phyloP scores from a whole-genome alignment of 2,888 invertebrate genomes.

The Mythimna pallens region DNA sequence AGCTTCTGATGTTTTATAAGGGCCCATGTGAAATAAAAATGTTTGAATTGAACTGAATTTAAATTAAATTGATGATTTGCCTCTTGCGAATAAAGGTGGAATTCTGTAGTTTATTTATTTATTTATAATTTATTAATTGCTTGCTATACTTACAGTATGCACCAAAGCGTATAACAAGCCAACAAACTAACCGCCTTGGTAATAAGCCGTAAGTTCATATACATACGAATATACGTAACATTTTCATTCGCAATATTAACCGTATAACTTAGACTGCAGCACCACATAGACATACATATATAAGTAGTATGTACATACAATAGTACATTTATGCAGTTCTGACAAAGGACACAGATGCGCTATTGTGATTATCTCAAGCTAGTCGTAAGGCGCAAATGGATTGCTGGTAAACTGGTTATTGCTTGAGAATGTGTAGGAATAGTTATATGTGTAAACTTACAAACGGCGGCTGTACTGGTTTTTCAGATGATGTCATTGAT shows the following conservation, averaged over 20 bases:
- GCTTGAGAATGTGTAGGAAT: constrained; percentile 12
- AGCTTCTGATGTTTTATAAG: too few species aligned
- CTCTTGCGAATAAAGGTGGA: too few species aligned
- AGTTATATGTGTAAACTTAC: not conserved
- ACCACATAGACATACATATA: not conserved
- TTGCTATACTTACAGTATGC: too few species aligned
- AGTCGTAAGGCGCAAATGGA: constrained; percentile 57
- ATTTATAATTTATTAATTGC: too few species aligned
- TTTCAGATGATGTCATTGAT: not conserved
- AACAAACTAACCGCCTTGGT: too few species aligned
- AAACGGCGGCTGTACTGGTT: not conserved
- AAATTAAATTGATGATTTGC: too few species aligned
- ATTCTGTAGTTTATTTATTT: too few species aligned
- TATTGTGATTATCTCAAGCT: constrained; percentile 57
- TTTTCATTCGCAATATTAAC: constrained; percentile 15
- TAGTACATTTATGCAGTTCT: not conserved
- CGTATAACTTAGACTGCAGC: constrained; percentile 11
- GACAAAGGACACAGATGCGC: constrained; percentile 47
- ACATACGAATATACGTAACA: not conserved
- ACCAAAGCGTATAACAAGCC: too few species aligned
- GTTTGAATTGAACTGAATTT: too few species aligned
- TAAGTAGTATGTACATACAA: too few species aligned
- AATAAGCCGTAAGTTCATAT: too few species aligned
- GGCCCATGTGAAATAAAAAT: too few species aligned
- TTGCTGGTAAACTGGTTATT: constrained; percentile 47